Base-by-base conservation (phyloP, 2,888 invertebrate genomes). In the Thecophora atra region DNA sequence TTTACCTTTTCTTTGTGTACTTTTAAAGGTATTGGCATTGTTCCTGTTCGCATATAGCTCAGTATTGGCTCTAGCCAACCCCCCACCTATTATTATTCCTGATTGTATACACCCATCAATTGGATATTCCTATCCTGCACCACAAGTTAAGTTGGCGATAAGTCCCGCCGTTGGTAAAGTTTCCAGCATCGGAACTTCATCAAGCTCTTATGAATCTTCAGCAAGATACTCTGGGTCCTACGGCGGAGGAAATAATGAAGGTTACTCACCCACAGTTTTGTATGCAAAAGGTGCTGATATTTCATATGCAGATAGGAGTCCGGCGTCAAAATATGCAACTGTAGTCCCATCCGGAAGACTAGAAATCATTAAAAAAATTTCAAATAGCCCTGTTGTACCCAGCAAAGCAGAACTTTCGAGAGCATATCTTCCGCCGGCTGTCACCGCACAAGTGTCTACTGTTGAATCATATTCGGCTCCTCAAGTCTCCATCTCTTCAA, bases 91-190 rank as follows among this genome's bases (percentile, higher is more conserved):
- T 70, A 13, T 75, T 37, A 75, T 85, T 52, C 79, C 84, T 30
- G 84, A 85, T 44, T 87, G 87, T 73, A 79, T 86, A 30, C 82
- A 82, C 70, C 77, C 78, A 19, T 72, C 76, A 13, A 83, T 85
- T 26, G 90, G 90, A 3, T 90, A 90, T 80, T 85, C 88, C 2
- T 90, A 90, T 81, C 85, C 88, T 51, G 86, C 88, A 4, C 90
- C 91, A 3, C 81, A 88, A 26, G 84, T 90, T 2, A 89, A 89
- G 79, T 85, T 90, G 44, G 87, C 89, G 3, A 78, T 86, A 58
- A 86, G 87, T 30, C 83, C 85, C 8, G 83, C 81, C 15, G 76
- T 81, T 28, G 79, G 80, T 26, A 79, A 87, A 42, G 88, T 88
- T 75, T 80, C 87, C 17, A 78, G 87, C 0, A 77, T 83, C n/a